Percentiles rank a stretch among this genome's conserved stretches.
Evolutionary conservation across 2,797 vertebrate genomes (phyloP).

Genomic region (Labroides dimidiatus): DNA sequence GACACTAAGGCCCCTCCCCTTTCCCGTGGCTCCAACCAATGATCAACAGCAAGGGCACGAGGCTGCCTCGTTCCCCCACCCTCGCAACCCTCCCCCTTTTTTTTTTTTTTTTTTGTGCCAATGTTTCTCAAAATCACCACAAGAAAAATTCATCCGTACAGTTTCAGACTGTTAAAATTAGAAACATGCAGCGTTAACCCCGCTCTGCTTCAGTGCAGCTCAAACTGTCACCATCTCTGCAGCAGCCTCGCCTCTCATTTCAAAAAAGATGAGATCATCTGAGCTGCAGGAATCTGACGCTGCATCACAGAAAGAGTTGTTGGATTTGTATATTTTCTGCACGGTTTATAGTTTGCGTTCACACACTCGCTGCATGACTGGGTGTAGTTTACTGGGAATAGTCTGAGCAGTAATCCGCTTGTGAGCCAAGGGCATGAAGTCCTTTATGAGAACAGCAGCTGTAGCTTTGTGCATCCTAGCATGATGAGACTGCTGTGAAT

Average conservation of each 20-base stretch:
- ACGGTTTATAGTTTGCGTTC: neutral
- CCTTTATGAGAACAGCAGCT: neutral
- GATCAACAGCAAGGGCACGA: constrained; percentile 73
- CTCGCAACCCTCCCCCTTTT: constrained; percentile 34
- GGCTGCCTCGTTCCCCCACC: constrained; percentile 70
- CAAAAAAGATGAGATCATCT: neutral
- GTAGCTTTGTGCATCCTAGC: constrained; percentile 7
- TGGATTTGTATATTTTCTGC: constrained; percentile 1
- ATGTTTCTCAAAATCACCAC: constrained; percentile 42
- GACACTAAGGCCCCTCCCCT: constrained; percentile 79
- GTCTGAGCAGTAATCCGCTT: constrained; percentile 29
- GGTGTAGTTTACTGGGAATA: constrained; percentile 31
- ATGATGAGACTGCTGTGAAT: neutral
- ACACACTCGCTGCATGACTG: constrained; percentile 39
- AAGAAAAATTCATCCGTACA: constrained; percentile 29
- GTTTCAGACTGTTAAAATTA: constrained; percentile 45
- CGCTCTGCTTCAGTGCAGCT: constrained; percentile 4
- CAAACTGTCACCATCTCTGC: constrained; percentile 11
- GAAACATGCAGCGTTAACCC: constrained; percentile 5
- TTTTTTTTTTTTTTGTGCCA: constrained; percentile 32
- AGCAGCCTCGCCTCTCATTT: neutral
- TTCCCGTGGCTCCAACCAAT: constrained; percentile 79
- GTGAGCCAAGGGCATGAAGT: constrained; percentile 12
- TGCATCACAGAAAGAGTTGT: neutral
- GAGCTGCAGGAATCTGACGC: neutral